phyloP scores from a whole-genome alignment of 2,888 invertebrate genomes.

The Eupithecia centaureata region DNA sequence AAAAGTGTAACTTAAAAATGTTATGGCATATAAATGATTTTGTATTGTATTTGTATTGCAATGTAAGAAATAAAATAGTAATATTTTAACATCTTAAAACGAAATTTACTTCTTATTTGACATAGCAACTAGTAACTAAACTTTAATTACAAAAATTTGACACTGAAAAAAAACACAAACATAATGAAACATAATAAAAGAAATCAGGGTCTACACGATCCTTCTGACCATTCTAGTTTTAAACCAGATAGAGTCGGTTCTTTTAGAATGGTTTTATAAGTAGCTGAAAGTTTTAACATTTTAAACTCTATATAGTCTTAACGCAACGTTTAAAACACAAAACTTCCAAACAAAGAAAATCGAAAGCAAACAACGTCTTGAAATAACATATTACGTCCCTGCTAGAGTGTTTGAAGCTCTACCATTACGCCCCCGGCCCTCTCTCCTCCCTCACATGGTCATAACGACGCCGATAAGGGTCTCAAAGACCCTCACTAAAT shows the following conservation, averaged over 20 bases:
- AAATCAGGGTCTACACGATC: too few species aligned
- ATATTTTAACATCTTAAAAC: too few species aligned
- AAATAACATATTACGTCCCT: constrained; percentile 81
- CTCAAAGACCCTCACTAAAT: constrained; percentile 79
- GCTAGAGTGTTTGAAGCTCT: constrained; percentile 62
- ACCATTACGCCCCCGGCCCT: constrained; percentile 54
- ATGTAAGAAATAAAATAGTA: too few species aligned
- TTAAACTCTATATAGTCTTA: not conserved
- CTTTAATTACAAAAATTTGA: too few species aligned
- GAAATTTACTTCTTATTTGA: too few species aligned
- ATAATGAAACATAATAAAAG: too few species aligned
- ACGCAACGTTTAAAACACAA: not conserved
- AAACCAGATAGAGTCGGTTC: not conserved
- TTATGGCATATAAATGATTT: too few species aligned
- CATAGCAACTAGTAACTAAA: too few species aligned
- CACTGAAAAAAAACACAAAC: too few species aligned
- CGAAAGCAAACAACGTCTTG: constrained; percentile 66
- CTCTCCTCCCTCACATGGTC: constrained; percentile 80
- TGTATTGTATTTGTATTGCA: too few species aligned
- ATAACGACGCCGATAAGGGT: constrained; percentile 83
- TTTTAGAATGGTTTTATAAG: not conserved
- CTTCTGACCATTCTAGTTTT: too few species aligned
- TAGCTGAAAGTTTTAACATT: not conserved
- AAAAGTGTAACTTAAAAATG: too few species aligned
- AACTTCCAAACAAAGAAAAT: constrained; percentile 54